Conservation (phyloP, 2,113 vertebrate genomes). For the Rhombomys opimus region DNA sequence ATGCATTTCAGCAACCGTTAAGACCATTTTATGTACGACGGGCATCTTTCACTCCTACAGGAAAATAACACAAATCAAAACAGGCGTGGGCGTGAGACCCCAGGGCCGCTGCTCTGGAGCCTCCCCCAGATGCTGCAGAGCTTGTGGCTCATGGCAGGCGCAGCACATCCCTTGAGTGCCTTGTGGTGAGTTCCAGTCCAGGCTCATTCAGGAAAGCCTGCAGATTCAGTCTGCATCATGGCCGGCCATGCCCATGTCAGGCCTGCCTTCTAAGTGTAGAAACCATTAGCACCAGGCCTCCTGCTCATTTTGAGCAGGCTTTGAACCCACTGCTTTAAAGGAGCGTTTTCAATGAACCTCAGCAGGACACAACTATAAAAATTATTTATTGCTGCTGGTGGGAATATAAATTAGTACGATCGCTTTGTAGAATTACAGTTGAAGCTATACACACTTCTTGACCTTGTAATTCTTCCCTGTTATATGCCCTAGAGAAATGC, state of each 20-base stretch:
- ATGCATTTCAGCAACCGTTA: background rate
- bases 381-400: slow-evolving; percentile 64
- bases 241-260: background rate
- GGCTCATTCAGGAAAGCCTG: background rate
- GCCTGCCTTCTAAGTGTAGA: slow-evolving; percentile 26
- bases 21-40: background rate
- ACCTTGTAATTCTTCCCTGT: slow-evolving; percentile 45
- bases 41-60: background rate
- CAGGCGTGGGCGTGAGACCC: background rate
- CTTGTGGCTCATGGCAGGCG: background rate
- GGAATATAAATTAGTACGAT: slow-evolving; percentile 67
- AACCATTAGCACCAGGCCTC: slow-evolving; percentile 13
- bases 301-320: slow-evolving; percentile 46
- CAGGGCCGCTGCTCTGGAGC: background rate
- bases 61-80: slow-evolving; percentile 23
- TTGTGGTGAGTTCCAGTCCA: background rate
- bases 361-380: slow-evolving; percentile 65
- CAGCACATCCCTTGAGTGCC: background rate
- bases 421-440: slow-evolving; percentile 46
- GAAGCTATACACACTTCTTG: slow-evolving; percentile 31
- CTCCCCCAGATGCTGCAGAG: background rate
- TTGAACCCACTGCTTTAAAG: slow-evolving; percentile 61
- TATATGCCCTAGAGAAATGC: background rate
- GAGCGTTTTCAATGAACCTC: slow-evolving; percentile 66
- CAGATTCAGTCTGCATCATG: background rate